Conservation (phyloP, 2,888 invertebrate genomes). For the Caenorhabditis sp. region DNA sequence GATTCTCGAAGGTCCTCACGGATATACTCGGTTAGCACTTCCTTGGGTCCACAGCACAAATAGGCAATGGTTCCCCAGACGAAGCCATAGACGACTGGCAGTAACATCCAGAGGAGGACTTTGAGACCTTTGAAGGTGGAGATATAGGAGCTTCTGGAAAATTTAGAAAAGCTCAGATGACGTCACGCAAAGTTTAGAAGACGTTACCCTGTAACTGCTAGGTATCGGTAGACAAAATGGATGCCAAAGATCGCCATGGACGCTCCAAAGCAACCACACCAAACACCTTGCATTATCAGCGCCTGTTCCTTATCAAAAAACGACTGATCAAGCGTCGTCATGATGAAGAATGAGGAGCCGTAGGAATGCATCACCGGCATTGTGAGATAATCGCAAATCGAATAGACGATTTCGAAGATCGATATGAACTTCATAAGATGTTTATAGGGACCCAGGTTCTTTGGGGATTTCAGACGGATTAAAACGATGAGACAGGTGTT, state of each 20-base stretch:
- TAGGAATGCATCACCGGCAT: slow-evolving; percentile 38
- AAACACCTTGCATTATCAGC: slow-evolving; percentile 20
- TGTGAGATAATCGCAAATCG: slow-evolving; percentile 25
- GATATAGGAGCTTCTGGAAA: slow-evolving; percentile 20
- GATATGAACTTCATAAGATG: slow-evolving; percentile 47
- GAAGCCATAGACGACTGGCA: slow-evolving; percentile 24
- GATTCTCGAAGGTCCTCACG: slow-evolving; percentile 20
- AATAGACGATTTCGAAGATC: slow-evolving; percentile 40
- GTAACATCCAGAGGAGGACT: slow-evolving; percentile 25
- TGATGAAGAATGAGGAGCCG: slow-evolving; percentile 34
- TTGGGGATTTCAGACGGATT: slow-evolving; percentile 39
- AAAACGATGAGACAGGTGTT: slow-evolving; percentile 22
- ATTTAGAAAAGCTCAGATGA: too few species aligned
- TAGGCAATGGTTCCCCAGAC: slow-evolving; percentile 33
- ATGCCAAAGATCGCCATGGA: slow-evolving; percentile 52
- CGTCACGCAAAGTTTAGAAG: too few species aligned
- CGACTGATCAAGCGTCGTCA: slow-evolving; percentile 15
- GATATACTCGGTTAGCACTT: slow-evolving; percentile 22
- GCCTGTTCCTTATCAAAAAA: slow-evolving; percentile 10
- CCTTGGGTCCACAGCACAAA: slow-evolving; percentile 35
- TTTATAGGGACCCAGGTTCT: slow-evolving; percentile 42
- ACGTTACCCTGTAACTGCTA: slow-evolving; percentile 36
- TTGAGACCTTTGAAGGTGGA: slow-evolving; percentile 37
- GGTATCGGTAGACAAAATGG: slow-evolving; percentile 45
- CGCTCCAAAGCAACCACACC: slow-evolving; percentile 50